Base-by-base conservation (phyloP, 2,113 vertebrate genomes). In the Platysteira castanea region DNA sequence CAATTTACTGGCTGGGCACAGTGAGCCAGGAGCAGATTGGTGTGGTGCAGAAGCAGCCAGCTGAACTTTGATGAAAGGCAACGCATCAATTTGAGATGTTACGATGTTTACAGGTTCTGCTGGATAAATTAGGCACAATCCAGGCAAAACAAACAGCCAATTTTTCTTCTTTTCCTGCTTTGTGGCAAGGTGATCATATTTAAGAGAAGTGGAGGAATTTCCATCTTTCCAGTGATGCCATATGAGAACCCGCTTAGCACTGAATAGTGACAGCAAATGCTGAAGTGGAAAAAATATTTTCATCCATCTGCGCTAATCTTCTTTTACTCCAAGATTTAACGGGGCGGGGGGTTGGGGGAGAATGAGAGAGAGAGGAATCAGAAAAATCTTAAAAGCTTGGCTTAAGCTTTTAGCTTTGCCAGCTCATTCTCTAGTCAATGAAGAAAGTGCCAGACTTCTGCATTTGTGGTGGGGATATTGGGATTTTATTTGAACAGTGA, bases 201-300 rank as follows among this genome's bases (percentile, higher is more conserved):
- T 68, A 87, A 97, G 95, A 88, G 91, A 93, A 81, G 39, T 42
- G 59, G 65, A 89, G 91, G 92, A 95, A 92, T 96, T 96, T 97
- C 89, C 87, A 82, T 93, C 90, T 87, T 96, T 89, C 89, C 70
- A 47, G 78, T 96, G 87, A 95, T 80, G 94, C 78, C 74, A 26
- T 80, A 83, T 76, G 94, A 97, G 92, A 96, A 96, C 88, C 79
- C 10, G 88, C 91, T 92, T 90, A 87, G 87, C 76, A 46, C 63
- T 96, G 84, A 89, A 73, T 68, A 88, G 90, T 95, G 95, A 97
- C 95, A 97, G 96, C 92, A 97, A 96, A 94, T 93, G 87, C 96
- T 95, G 84, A 98, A 97, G 79, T 65, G 31, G 88, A 96, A 97
- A 97, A 97, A 97, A 92, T 93, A 96, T 95, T 97, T 97, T 94